These are phyloP conservation scores for Callocephalon fimbriatum DNA, from an alignment of 2,113 vertebrate genomes.

Conservation along the genomic window DNA sequence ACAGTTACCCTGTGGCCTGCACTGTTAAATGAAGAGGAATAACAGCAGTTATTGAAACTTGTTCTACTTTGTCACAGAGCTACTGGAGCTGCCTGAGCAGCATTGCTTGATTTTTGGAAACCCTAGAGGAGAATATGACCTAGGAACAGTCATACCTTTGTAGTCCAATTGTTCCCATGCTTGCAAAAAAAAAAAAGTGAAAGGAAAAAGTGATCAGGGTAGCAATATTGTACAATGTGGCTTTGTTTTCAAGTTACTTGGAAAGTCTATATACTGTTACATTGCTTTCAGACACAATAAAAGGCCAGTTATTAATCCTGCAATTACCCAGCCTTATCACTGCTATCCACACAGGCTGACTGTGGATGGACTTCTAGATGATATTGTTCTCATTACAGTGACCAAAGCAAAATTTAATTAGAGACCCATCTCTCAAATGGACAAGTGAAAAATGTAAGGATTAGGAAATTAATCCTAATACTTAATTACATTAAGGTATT, in stretches of 20 bases:
- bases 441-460: constrained; percentile 57
- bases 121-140: constrained; percentile 62
- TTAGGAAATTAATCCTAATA: constrained; percentile 70
- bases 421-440: constrained; percentile 59
- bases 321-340: constrained; percentile 75
- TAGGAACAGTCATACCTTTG: constrained; percentile 38
- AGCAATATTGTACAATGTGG: constrained; percentile 33
- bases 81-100: constrained; percentile 14
- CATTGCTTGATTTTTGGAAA: constrained; percentile 59
- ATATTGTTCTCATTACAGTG: constrained; percentile 69
- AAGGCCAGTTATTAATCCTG: constrained; percentile 73
- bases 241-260: constrained; percentile 65
- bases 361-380: constrained; percentile 23
- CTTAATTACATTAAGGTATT: constrained; percentile 71
- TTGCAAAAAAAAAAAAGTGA: background rate
- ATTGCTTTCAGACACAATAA: constrained; percentile 68
- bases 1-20: constrained; percentile 5
- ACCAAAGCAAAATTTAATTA: constrained; percentile 76
- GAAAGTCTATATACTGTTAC: constrained; percentile 45
- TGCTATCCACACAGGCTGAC: constrained; percentile 62
- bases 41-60: constrained; percentile 33
- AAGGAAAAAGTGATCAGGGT: constrained; percentile 15
- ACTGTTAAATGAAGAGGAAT: constrained; percentile 17
- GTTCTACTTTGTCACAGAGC: constrained; percentile 47
- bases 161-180: constrained; percentile 10